Percentiles rank a stretch among this genome's conserved stretches.
Evolutionary conservation across 2,113 vertebrate species (phyloP).

Genomic region (Orientallactaga bullata): DNA sequence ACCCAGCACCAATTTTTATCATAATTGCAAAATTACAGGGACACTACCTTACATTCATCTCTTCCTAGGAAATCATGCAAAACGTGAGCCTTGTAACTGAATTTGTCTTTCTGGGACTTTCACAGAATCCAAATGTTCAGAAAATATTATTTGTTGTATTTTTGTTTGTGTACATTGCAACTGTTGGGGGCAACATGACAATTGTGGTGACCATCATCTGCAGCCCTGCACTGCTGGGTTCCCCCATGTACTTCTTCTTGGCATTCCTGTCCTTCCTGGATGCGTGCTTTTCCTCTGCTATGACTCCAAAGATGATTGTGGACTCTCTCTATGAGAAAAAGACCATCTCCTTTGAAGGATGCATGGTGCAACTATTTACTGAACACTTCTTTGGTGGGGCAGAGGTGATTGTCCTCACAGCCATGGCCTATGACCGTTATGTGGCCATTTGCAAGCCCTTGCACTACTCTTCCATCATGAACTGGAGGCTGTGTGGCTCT

Average conservation of each 20-base stretch:
- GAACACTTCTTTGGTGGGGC: constrained; percentile 55
- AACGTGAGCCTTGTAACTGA: constrained; percentile 74
- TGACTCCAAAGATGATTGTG: constrained; percentile 67
- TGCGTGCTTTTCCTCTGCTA: constrained; percentile 62
- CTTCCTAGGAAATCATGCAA: constrained; percentile 25
- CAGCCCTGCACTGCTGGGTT: constrained; percentile 44
- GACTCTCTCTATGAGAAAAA: constrained; percentile 64
- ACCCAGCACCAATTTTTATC: too few species aligned
- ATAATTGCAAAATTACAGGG: not conserved
- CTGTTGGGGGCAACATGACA: constrained; percentile 42
- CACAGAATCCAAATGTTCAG: constrained; percentile 58
- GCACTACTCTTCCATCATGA: constrained; percentile 74
- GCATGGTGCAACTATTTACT: constrained; percentile 71
- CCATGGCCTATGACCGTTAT: constrained; percentile 70
- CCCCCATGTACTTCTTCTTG: constrained; percentile 77
- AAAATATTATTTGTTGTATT: constrained; percentile 59
- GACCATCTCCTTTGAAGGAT: constrained; percentile 62
- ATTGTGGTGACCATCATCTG: constrained; percentile 54
- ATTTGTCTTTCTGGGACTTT: constrained; percentile 74
- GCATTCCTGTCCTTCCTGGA: constrained; percentile 74
- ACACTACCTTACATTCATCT: not conserved
- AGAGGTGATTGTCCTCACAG: constrained; percentile 58
- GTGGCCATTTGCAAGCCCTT: constrained; percentile 75
- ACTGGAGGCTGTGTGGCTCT: constrained; percentile 41
- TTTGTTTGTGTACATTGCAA: constrained; percentile 61